A percentile compares a stretch with the other conserved stretches of the same genome.
phyloP scores from a whole-genome alignment of 2,797 vertebrate species.

The Mastacembelus armatus region DNA sequence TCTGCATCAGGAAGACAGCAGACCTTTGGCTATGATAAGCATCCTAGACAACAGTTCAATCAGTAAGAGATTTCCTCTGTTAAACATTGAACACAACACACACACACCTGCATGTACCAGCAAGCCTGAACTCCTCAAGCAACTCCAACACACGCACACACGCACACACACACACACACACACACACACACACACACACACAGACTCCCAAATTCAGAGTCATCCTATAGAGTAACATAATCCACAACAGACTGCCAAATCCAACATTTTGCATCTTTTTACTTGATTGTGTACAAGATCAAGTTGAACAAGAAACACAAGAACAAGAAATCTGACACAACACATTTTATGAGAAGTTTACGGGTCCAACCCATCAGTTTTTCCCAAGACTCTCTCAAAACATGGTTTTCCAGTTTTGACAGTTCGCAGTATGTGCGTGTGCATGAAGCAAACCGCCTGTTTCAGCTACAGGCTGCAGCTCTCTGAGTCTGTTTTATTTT shows the following conservation, averaged over 20 bases:
- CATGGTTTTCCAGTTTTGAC: constrained; percentile 77
- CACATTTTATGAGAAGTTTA: constrained; percentile 23
- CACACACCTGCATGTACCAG: constrained; percentile 35
- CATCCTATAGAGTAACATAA: constrained; percentile 12
- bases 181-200: constrained; percentile 19
- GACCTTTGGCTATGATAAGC: constrained; percentile 39
- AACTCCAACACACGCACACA: constrained; percentile 16
- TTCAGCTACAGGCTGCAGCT: constrained; percentile 77
- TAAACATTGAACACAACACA: constrained; percentile 34
- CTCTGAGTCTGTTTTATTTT: constrained; percentile 92
- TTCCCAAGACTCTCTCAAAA: constrained; percentile 69
- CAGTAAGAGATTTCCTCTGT: constrained; percentile 56
- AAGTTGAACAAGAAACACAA: constrained; percentile 14
- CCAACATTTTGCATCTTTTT: constrained; percentile 11
- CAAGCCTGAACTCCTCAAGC: constrained; percentile 54
- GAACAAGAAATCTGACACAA: constrained; percentile 14
- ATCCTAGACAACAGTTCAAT: constrained; percentile 62
- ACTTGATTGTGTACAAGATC: constrained; percentile 29
- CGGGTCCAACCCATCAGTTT: constrained; percentile 38
- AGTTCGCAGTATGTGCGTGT: constrained; percentile 48
- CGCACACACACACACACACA: constrained; percentile 19
- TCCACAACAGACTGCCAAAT: constrained; percentile 14
- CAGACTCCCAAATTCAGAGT: not conserved
- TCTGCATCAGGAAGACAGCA: constrained; percentile 33
- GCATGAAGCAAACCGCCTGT: constrained; percentile 81